These are phyloP conservation scores for Galago senegalensis DNA, from an alignment of 2,797 vertebrate species.

Conservation along the genomic window DNA sequence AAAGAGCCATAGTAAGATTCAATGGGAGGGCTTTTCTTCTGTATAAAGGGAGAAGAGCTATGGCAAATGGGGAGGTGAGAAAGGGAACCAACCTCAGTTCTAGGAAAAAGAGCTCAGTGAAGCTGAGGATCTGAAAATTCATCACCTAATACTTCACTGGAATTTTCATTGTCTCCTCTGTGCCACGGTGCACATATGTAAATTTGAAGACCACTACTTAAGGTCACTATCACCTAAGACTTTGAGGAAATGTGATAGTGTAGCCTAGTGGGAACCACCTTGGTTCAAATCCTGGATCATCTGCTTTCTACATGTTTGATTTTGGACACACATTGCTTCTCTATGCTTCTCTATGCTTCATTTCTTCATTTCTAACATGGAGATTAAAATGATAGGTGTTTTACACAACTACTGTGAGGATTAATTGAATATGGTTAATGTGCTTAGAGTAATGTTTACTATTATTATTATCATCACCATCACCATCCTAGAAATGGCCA, in stretches of 20 bases:
- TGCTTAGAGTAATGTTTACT: constrained; percentile 1
- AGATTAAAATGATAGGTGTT: neutral
- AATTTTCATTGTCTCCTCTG: neutral
- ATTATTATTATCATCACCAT: neutral
- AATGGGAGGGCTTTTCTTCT: neutral
- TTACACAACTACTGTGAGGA: neutral
- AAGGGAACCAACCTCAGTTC: neutral
- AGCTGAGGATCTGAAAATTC: constrained; percentile 17
- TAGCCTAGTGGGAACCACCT: neutral
- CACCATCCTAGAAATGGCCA: neutral
- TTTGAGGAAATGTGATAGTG: neutral
- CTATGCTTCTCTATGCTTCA: neutral
- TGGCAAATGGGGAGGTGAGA: neutral
- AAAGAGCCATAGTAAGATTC: constrained; percentile 45
- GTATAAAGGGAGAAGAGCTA: neutral
- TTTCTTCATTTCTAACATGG: constrained; percentile 37
- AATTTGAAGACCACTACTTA: constrained; percentile 16
- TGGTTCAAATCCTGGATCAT: neutral
- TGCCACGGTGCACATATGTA: neutral
- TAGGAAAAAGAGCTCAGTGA: neutral
- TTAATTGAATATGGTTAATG: neutral
- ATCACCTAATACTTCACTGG: neutral
- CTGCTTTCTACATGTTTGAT: constrained; percentile 39
- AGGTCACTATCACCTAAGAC: neutral
- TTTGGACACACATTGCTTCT: neutral